Percentiles rank a stretch among this genome's conserved stretches.
Conservation (phyloP, 2,888 invertebrate species). For the Melanargia galathea region DNA sequence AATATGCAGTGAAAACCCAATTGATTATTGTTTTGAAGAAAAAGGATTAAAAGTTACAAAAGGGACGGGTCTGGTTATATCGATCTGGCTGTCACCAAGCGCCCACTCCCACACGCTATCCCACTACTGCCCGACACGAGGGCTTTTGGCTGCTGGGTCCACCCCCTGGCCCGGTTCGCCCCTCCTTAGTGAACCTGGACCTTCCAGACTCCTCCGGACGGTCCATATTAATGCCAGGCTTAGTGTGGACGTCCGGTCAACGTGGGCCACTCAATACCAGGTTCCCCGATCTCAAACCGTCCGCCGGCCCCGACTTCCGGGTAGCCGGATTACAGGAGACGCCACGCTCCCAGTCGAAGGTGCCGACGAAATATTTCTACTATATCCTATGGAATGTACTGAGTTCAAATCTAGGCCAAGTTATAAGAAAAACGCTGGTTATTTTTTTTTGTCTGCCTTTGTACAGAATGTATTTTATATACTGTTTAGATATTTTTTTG, state of each 20-base stretch:
- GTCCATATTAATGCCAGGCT: conserved; percentile 98
- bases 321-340: conserved; percentile 99
- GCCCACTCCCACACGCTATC: conserved; percentile 1
- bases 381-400: not conserved
- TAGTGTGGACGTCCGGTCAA: conserved; percentile 97
- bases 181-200: conserved; percentile 91
- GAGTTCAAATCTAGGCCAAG: not conserved
- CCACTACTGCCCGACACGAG: not conserved
- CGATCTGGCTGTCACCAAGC: not conserved
- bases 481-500: not conserved
- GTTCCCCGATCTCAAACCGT: conserved; percentile 90
- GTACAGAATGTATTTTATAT: not conserved
- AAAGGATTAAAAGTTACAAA: too few species aligned
- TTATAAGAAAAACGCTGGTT: not conserved
- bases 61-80: not conserved
- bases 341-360: conserved; percentile 94
- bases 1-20: too few species aligned
- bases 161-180: conserved; percentile 49
- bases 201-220: conserved; percentile 89
- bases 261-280: conserved; percentile 57
- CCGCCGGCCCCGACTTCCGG: conserved; percentile 95
- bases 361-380: not conserved
- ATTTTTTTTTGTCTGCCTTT: not conserved
- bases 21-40: too few species aligned
- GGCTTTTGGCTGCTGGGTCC: not conserved